These are phyloP conservation scores for Ameiurus melas DNA, from an alignment of 2,113 vertebrate species.

Conservation along the genomic window DNA sequence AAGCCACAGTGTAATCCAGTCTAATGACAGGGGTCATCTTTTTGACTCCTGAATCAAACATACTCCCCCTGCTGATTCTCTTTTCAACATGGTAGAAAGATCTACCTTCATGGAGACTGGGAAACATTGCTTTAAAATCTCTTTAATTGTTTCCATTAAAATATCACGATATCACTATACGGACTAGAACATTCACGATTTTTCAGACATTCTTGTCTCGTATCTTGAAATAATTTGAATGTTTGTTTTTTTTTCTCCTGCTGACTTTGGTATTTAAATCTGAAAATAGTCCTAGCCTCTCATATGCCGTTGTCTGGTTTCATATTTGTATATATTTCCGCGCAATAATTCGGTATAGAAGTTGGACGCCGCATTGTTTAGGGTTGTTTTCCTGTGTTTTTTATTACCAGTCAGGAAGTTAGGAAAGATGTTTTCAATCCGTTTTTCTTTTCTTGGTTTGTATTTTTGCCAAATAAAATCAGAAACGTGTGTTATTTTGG, in stretches of 20 bases:
- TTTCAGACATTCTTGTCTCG: neutral
- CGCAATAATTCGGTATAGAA: neutral
- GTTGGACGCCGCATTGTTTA: neutral
- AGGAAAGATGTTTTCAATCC: neutral
- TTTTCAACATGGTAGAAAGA: neutral
- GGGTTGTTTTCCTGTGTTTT: neutral
- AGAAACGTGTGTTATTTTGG: neutral
- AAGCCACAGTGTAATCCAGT: neutral
- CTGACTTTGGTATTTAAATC: neutral
- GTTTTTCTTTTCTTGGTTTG: neutral
- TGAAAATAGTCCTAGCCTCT: neutral
- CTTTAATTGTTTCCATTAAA: neutral
- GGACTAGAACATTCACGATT: neutral
- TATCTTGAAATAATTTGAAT: neutral
- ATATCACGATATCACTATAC: neutral
- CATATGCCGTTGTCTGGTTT: neutral
- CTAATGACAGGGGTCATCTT: neutral
- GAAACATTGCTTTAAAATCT: neutral
- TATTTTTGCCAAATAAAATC: neutral
- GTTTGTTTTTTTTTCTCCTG: neutral
- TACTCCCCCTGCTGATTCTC: conserved; percentile 46
- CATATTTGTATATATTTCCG: neutral
- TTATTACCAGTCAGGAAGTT: neutral
- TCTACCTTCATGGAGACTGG: neutral
- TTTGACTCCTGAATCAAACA: conserved; percentile 2